Percentiles rank a stretch among this genome's conserved stretches.
phyloP scores from a whole-genome alignment of 2,888 invertebrate species.

The Morpho achilles region DNA sequence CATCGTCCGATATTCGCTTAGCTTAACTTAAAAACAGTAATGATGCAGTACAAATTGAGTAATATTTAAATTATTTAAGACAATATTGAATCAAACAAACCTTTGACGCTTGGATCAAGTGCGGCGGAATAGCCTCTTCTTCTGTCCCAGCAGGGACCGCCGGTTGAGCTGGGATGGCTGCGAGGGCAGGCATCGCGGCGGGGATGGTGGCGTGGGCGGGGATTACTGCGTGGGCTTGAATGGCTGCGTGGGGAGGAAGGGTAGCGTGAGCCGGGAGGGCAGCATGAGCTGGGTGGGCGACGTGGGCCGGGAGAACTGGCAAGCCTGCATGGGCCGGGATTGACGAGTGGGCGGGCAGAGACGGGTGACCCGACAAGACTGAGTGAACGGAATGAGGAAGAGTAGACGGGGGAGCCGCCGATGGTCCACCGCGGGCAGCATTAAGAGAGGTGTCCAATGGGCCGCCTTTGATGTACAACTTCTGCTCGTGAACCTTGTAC shows the following conservation, averaged over 20 bases:
- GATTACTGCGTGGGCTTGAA: not conserved
- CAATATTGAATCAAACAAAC: slow-evolving; percentile 30
- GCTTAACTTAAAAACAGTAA: not conserved
- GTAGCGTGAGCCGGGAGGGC: not conserved
- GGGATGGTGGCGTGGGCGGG: not conserved
- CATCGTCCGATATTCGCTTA: slow-evolving; percentile 10
- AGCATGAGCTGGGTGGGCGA: not conserved
- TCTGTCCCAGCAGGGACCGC: slow-evolving; percentile 18
- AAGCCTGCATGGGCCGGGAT: not conserved
- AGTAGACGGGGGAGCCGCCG: slow-evolving; percentile 32
- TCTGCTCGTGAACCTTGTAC: slow-evolving; percentile 95
- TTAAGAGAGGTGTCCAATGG: slow-evolving; percentile 94
- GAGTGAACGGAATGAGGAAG: slow-evolving; percentile 21
- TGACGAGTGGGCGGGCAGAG: not conserved
- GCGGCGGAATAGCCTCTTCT: slow-evolving; percentile 60
- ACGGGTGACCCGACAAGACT: slow-evolving; percentile 54
- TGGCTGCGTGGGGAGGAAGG: slow-evolving; percentile 28
- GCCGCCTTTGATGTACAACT: slow-evolving; percentile 93
- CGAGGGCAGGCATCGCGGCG: not conserved
- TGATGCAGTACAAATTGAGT: too few relatives aligned
- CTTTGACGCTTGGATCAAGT: slow-evolving; percentile 73
- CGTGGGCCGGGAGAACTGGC: not conserved
- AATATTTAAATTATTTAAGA: too few relatives aligned
- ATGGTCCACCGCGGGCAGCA: slow-evolving; percentile 80
- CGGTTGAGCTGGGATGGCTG: slow-evolving; percentile 44